Conservation (phyloP, 1,140 invertebrate species). For the Teleopsis dalmanni region DNA sequence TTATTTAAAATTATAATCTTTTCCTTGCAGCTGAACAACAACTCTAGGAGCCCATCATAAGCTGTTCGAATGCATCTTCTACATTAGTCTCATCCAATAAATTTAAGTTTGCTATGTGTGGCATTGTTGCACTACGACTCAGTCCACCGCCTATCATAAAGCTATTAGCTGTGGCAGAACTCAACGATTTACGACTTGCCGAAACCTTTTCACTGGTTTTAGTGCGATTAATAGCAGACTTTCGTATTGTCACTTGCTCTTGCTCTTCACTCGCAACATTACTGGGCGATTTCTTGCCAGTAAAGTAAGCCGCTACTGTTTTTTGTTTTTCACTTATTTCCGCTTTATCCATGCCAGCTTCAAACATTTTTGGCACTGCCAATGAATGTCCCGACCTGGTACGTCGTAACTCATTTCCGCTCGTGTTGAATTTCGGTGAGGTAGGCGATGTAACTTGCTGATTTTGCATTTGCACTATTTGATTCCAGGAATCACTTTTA, state of each 20-base stretch:
- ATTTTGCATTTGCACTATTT: slow-evolving; percentile 46
- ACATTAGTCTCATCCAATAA: slow-evolving; percentile 62
- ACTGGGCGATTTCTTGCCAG: slow-evolving; percentile 43
- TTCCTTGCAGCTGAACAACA: too few species aligned
- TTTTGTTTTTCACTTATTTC: slow-evolving; percentile 64
- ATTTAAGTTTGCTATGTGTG: slow-evolving; percentile 56
- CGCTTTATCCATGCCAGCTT: slow-evolving; percentile 67
- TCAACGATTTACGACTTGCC: slow-evolving; percentile 39
- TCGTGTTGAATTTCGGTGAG: slow-evolving; percentile 26
- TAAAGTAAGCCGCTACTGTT: slow-evolving; percentile 74
- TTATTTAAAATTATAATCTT: too few species aligned
- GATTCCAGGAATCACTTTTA: slow-evolving; percentile 75
- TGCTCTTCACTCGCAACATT: slow-evolving; percentile 19
- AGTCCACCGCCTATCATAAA: slow-evolving; percentile 34
- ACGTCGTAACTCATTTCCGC: slow-evolving; percentile 49
- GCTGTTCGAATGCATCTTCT: slow-evolving; percentile 67
- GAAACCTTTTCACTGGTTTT: slow-evolving; percentile 48
- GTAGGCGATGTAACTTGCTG: slow-evolving; percentile 28
- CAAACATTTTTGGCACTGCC: slow-evolving; percentile 65
- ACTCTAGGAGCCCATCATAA: slow-evolving; percentile 53
- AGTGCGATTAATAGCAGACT: slow-evolving; percentile 45
- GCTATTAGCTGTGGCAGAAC: slow-evolving; percentile 24
- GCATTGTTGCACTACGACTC: slow-evolving; percentile 66
- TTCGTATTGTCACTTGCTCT: slow-evolving; percentile 17
- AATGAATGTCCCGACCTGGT: slow-evolving; percentile 65